phyloP scores from a whole-genome alignment of 2,113 vertebrate species.

The Thomomys bottae region DNA sequence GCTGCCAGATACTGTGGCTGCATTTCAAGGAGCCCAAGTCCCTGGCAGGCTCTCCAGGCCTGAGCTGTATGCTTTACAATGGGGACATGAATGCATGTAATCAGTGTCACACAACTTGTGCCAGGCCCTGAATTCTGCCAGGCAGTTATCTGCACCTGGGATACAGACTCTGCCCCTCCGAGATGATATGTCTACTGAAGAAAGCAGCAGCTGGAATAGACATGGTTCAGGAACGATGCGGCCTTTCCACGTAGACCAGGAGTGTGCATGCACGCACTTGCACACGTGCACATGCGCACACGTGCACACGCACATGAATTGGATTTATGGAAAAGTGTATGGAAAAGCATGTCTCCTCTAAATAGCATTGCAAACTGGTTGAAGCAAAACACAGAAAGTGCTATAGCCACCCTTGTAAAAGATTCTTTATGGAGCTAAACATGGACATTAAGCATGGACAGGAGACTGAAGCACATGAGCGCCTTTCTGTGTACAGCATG shows the following conservation, averaged over 20 bases:
- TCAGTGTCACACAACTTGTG: neutral
- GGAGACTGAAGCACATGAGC: no score
- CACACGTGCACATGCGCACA: no score
- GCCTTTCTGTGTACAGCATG: no score
- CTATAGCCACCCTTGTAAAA: neutral
- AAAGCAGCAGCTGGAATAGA: no score
- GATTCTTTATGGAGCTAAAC: neutral
- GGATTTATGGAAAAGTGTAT: neutral
- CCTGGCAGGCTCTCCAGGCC: neutral
- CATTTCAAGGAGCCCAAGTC: neutral
- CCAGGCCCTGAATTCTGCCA: neutral
- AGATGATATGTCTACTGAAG: neutral
- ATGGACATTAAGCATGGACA: accelerated
- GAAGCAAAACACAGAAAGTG: neutral
- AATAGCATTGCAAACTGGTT: neutral
- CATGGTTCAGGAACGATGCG: neutral
- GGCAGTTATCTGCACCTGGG: neutral
- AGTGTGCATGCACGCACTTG: no score
- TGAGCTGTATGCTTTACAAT: neutral
- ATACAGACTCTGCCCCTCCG: accelerated
- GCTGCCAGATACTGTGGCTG: accelerated
- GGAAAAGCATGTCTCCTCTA: neutral
- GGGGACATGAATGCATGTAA: no score
- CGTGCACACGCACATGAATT: no score
- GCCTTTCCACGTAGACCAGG: no score